Percentiles rank a stretch among this genome's conserved stretches.
phyloP scores from a whole-genome alignment of 2,797 vertebrate species.

The Odontamblyopus rebecca region DNA sequence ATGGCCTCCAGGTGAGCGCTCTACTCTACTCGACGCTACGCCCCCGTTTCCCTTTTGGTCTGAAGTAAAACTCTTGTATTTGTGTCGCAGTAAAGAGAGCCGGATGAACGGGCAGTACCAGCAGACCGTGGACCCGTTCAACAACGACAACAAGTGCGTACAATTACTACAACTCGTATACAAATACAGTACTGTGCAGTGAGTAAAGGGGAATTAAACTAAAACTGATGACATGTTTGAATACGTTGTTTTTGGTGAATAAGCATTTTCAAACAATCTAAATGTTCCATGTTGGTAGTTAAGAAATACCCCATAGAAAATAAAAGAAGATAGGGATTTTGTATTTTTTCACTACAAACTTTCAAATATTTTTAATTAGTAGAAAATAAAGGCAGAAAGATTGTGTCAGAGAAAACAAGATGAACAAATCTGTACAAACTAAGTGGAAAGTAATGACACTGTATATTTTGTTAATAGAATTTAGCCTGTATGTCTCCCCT shows the following conservation, averaged over 20 bases:
- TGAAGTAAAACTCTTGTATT: not conserved
- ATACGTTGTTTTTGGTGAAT: too few species aligned
- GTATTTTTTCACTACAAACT: not conserved
- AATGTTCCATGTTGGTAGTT: too few species aligned
- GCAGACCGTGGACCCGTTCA: slow-evolving; percentile 89
- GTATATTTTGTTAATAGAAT: too few species aligned
- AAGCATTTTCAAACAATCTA: too few species aligned
- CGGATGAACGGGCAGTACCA: slow-evolving; percentile 97
- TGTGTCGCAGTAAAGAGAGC: slow-evolving; percentile 89
- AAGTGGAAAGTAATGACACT: too few species aligned
- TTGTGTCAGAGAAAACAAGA: not conserved
- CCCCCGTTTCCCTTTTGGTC: not conserved
- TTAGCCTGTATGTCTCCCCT: too few species aligned
- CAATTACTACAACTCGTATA: not conserved
- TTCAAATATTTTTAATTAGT: not conserved
- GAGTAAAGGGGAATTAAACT: too few species aligned
- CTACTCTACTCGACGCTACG: not conserved
- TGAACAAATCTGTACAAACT: too few species aligned
- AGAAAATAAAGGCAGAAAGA: not conserved
- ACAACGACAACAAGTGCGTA: slow-evolving; percentile 96
- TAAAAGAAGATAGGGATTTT: not conserved
- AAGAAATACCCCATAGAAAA: too few species aligned
- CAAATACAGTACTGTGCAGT: not conserved
- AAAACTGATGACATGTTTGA: too few species aligned
- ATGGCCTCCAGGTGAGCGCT: slow-evolving; percentile 94